phyloP scores from a whole-genome alignment of 2,797 vertebrate genomes.

The Sebastes iracundus region DNA sequence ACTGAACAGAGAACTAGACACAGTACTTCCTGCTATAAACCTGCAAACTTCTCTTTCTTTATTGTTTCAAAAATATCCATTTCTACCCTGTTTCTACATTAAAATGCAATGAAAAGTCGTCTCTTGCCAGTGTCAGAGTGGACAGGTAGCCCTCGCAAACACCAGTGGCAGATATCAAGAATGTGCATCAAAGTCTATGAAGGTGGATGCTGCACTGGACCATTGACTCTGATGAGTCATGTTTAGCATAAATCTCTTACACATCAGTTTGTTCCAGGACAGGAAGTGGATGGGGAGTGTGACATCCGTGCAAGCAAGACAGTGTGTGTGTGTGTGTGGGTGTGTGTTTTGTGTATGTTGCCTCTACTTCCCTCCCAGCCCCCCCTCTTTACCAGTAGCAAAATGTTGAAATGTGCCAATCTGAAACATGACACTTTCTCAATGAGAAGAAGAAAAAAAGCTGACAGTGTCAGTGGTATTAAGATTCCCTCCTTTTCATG shows the following conservation, averaged over 20 bases:
- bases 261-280: slow-evolving; percentile 2
- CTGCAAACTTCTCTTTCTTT: neutral
- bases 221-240: slow-evolving; percentile 37
- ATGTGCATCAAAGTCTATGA: neutral
- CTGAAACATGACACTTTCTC: slow-evolving; percentile 72
- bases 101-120: neutral
- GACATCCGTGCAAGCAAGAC: slow-evolving; percentile 26
- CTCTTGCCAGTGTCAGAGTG: neutral
- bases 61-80: neutral
- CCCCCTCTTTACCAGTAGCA: slow-evolving; percentile 30
- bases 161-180: neutral
- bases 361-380: slow-evolving; percentile 52
- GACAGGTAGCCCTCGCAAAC: neutral
- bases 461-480: slow-evolving; percentile 43
- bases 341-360: slow-evolving; percentile 34
- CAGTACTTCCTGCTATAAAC: neutral
- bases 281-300: slow-evolving; percentile 48
- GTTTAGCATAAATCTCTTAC: slow-evolving; percentile 18
- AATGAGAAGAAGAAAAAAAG: slow-evolving; percentile 50
- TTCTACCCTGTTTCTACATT: neutral
- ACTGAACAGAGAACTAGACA: neutral
- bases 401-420: slow-evolving; percentile 66
- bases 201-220: neutral
- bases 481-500: slow-evolving; percentile 65
- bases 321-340: slow-evolving; percentile 25